These are phyloP conservation scores for Eilema caniola DNA, from an alignment of 2,888 invertebrate species.

Conservation along the genomic window DNA sequence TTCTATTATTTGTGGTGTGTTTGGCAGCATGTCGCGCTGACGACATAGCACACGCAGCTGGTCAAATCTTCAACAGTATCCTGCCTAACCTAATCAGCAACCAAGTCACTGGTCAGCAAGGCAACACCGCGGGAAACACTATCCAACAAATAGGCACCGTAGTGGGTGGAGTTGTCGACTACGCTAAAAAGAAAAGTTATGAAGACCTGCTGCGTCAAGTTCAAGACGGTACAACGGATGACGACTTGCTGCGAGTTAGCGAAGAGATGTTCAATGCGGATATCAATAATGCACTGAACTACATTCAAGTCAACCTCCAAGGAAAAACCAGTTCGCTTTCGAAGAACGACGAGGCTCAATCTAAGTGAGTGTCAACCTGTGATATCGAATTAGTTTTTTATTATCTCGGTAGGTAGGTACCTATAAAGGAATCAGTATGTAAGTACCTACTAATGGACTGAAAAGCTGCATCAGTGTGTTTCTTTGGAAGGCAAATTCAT, in stretches of 20 bases:
- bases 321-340: constrained; percentile 91
- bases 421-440: neutral
- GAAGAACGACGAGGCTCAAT: constrained; percentile 90
- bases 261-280: constrained; percentile 92
- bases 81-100: constrained; percentile 78
- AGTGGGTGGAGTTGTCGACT: constrained; percentile 82
- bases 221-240: constrained; percentile 87
- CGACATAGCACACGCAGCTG: constrained; percentile 77
- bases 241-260: constrained; percentile 89
- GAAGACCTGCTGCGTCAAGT: constrained; percentile 78
- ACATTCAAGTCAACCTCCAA: constrained; percentile 91
- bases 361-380: constrained; percentile 87
- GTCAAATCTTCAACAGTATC: constrained; percentile 81
- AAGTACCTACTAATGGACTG: neutral
- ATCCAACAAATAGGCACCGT: constrained; percentile 80
- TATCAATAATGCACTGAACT: constrained; percentile 90
- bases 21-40: constrained; percentile 70
- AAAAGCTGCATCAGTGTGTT: neutral
- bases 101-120: constrained; percentile 74
- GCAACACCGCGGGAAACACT: constrained; percentile 77
- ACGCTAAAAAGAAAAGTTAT: constrained; percentile 82
- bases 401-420: too few relatives aligned
- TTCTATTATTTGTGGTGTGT: constrained; percentile 66
- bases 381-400: neutral
- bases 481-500: too few relatives aligned